Percentiles rank a stretch among this genome's conserved stretches.
phyloP scores from a whole-genome alignment of 2,888 invertebrate species.

The Ectropis crepuscularia region DNA sequence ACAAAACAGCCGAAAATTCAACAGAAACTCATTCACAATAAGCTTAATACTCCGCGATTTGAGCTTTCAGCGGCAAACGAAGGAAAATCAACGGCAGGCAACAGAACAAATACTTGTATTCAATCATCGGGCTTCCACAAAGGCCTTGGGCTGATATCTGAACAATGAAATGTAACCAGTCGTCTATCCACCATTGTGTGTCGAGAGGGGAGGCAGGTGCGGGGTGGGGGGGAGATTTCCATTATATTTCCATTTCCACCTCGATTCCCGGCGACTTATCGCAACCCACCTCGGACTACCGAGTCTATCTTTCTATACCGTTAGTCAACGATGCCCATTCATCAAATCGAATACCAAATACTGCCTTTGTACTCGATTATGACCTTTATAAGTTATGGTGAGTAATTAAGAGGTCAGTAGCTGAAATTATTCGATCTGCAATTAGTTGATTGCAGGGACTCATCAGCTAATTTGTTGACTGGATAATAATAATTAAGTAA shows the following conservation, averaged over 20 bases:
- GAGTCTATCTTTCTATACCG: slow-evolving; percentile 83
- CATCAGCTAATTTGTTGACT: too few relatives aligned
- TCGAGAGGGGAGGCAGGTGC: slow-evolving; percentile 49
- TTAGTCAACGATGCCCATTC: slow-evolving; percentile 72
- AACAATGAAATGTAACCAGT: slow-evolving; percentile 85
- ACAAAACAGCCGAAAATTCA: slow-evolving; percentile 49
- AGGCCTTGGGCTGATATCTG: slow-evolving; percentile 82
- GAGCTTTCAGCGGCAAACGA: slow-evolving; percentile 75
- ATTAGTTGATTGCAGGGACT: too few relatives aligned
- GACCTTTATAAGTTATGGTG: slow-evolving; percentile 1
- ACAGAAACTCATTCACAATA: slow-evolving; percentile 64
- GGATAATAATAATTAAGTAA: too few relatives aligned
- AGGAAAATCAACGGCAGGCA: slow-evolving; percentile 79
- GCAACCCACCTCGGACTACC: slow-evolving; percentile 80
- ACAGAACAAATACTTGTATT: slow-evolving; percentile 84
- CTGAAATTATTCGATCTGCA: too few relatives aligned
- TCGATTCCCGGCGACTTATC: slow-evolving; percentile 81
- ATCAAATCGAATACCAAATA: slow-evolving; percentile 58
- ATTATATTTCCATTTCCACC: slow-evolving; percentile 85
- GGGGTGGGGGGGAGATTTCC: slow-evolving; percentile 69
- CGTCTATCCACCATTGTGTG: slow-evolving; percentile 82
- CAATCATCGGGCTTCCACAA: slow-evolving; percentile 83
- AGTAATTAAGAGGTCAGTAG: too few relatives aligned
- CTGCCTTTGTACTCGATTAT: slow-evolving; percentile 47
- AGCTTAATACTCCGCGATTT: slow-evolving; percentile 69